Evolutionary conservation across 1,140 invertebrate genomes (phyloP).

Genomic region (Drosophila lacertosa): DNA sequence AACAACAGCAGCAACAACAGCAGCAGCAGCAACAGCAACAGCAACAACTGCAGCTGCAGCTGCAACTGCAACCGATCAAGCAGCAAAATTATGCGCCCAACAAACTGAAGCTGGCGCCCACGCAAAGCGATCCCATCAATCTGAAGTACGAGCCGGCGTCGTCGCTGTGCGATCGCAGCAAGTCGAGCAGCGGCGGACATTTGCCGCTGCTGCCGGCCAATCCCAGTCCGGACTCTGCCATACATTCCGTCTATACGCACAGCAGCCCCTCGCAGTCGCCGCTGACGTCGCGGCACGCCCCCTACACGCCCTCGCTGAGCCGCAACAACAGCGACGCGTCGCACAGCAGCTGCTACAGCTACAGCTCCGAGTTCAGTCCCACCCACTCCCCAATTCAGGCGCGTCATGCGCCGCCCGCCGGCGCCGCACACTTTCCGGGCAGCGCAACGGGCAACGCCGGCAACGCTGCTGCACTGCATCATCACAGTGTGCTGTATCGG

Average conservation of each 20-base stretch:
- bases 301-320: conserved; percentile 91
- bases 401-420: conserved; percentile 68
- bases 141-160: conserved; percentile 80
- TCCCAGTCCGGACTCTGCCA: conserved; percentile 92
- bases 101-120: conserved; percentile 72
- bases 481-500: conserved; percentile 85
- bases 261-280: conserved; percentile 93
- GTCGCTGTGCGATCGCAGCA: conserved; percentile 68
- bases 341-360: conserved; percentile 92
- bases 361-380: conserved; percentile 90
- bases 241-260: conserved; percentile 92
- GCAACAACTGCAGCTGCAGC: conserved; percentile 21
- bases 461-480: conserved; percentile 84
- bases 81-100: conserved; percentile 3
- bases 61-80: conserved; percentile 22
- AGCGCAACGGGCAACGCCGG: conserved; percentile 77
- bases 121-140: conserved; percentile 83
- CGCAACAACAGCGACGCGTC: conserved; percentile 96
- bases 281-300: conserved; percentile 91
- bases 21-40: conserved; percentile 28
- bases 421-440: conserved; percentile 39
- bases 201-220: conserved; percentile 86
- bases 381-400: conserved; percentile 94
- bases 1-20: conserved; percentile 16
- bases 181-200: conserved; percentile 69